phyloP scores from a whole-genome alignment of 2,888 invertebrate species.

The Lepidochrysops patricia region DNA sequence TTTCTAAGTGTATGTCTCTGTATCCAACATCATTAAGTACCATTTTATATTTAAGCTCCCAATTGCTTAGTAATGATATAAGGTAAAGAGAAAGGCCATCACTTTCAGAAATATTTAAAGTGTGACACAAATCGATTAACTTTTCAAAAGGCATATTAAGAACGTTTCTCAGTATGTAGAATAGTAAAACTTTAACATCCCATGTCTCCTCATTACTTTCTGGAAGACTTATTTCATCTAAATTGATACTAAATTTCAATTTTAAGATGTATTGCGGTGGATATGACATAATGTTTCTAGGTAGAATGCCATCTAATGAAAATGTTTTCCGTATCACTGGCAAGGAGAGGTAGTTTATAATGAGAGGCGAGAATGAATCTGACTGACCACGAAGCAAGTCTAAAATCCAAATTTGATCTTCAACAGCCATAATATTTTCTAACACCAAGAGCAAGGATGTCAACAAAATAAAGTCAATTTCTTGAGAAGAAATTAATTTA shows the following conservation, averaged over 20 bases:
- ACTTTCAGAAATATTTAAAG: constrained; percentile 49
- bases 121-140: constrained; percentile 49
- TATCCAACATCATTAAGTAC: constrained; percentile 44
- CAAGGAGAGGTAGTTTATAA: constrained; percentile 43
- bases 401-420: constrained; percentile 40
- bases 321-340: constrained; percentile 45
- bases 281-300: constrained; percentile 41
- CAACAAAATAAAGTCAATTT: constrained; percentile 52
- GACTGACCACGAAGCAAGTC: constrained; percentile 49
- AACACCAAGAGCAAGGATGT: constrained; percentile 46
- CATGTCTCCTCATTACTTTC: constrained; percentile 63
- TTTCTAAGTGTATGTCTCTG: constrained; percentile 41
- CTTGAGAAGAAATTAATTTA: constrained; percentile 47
- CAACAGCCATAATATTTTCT: constrained; percentile 33
- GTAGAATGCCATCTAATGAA: constrained; percentile 38
- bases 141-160: constrained; percentile 46
- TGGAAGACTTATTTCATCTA: constrained; percentile 55
- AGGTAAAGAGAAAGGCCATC: constrained; percentile 60
- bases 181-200: constrained; percentile 63
- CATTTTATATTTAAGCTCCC: constrained; percentile 59
- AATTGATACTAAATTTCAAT: constrained; percentile 58
- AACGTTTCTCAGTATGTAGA: constrained; percentile 53
- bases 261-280: constrained; percentile 58
- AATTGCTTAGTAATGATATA: constrained; percentile 51
- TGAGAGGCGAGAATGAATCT: constrained; percentile 42